Evolutionary conservation across 2,888 invertebrate genomes (phyloP).

Genomic region (Xanthia togata): DNA sequence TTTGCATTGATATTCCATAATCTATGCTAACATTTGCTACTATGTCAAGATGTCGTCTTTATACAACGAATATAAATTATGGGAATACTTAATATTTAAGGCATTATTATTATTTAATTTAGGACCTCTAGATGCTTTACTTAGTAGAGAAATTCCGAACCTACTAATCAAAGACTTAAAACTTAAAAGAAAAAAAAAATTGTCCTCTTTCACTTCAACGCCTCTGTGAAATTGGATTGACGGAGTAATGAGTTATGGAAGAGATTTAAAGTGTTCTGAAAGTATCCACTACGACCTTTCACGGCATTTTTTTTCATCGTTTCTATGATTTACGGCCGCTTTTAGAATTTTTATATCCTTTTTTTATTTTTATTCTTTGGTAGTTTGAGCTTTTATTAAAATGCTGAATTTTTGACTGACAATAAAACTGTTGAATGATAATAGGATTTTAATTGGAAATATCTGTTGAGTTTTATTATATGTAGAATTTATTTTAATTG

Average conservation of each 20-base stretch:
- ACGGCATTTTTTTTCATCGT: slow-evolving; percentile 30
- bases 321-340: slow-evolving; percentile 25
- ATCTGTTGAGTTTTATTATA: background rate
- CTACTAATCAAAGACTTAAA: slow-evolving; percentile 13
- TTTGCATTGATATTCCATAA: no score
- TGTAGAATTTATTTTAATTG: background rate
- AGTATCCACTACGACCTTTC: slow-evolving; percentile 23
- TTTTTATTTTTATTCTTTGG: slow-evolving; percentile 25
- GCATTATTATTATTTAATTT: no score
- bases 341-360: slow-evolving; percentile 21
- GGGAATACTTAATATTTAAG: no score
- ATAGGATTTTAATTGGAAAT: background rate
- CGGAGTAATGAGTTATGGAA: slow-evolving; percentile 37
- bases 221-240: slow-evolving; percentile 42
- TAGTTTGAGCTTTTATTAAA: slow-evolving; percentile 7
- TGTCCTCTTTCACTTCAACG: slow-evolving; percentile 25
- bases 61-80: no score
- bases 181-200: background rate
- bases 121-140: background rate
- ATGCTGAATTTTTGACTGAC: slow-evolving; percentile 4
- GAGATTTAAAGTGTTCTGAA: slow-evolving; percentile 42
- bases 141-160: background rate
- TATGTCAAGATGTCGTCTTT: no score
- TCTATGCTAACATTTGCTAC: no score
- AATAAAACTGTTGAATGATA: slow-evolving; percentile 1